Evolutionary conservation across 2,113 vertebrate species (phyloP).

Genomic region (Poeciliopsis prolifica): DNA sequence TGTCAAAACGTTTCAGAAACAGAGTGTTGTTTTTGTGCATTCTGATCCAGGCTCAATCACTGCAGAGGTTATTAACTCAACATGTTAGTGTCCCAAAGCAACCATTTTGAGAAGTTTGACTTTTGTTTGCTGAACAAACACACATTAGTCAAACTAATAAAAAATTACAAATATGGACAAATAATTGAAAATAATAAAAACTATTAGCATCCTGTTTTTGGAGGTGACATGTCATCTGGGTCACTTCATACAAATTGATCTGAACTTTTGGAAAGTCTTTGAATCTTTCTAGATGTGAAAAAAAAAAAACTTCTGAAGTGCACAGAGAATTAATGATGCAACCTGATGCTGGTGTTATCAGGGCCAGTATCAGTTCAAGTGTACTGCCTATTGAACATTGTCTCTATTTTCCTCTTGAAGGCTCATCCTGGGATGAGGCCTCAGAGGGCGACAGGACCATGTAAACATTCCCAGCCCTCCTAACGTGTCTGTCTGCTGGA

Average conservation of each 20-base stretch:
- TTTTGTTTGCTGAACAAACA: neutral
- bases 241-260: neutral
- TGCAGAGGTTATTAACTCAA: neutral
- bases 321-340: neutral
- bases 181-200: neutral
- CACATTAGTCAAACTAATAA: no score
- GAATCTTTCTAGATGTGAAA: neutral
- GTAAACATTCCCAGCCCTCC: slow-evolving; percentile 71
- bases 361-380: slow-evolving; percentile 14
- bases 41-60: neutral
- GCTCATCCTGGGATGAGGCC: slow-evolving; percentile 41
- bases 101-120: neutral
- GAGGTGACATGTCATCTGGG: neutral
- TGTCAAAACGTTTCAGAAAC: neutral
- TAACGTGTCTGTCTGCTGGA: slow-evolving; percentile 51
- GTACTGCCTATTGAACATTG: slow-evolving; percentile 17
- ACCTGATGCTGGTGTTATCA: neutral
- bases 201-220: neutral
- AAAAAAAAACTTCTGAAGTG: neutral
- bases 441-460: slow-evolving; percentile 47
- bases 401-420: slow-evolving; percentile 17
- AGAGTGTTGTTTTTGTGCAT: neutral
- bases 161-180: no score
- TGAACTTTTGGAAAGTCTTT: neutral
- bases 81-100: neutral